Percentiles rank a stretch among this genome's conserved stretches.
phyloP scores from a whole-genome alignment of 2,797 vertebrate genomes.

The Anguilla megastoma region DNA sequence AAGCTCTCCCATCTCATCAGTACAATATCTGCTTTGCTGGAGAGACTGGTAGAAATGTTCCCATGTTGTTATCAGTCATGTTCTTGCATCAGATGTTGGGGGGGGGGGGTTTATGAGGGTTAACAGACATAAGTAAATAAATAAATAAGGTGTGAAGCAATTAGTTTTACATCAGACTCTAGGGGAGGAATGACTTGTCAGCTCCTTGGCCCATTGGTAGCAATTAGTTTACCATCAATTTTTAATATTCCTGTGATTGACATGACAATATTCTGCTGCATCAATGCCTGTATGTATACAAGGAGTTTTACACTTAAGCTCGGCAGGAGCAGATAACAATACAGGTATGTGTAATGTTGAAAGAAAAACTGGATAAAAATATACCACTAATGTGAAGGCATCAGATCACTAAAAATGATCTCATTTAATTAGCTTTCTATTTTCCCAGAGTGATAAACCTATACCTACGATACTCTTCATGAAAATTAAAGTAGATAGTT shows the following conservation, averaged over 20 bases:
- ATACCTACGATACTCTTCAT: not conserved
- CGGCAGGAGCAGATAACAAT: not conserved
- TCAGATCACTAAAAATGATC: not conserved
- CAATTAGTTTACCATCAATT: conserved; percentile 37
- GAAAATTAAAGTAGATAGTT: not conserved
- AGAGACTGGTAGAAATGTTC: not conserved
- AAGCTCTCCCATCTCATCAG: not conserved
- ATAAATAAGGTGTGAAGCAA: conserved; percentile 25
- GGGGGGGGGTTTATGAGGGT: not conserved
- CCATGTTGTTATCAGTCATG: not conserved
- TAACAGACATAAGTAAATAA: conserved; percentile 18
- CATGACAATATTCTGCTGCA: conserved; percentile 30
- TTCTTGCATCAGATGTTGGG: not conserved
- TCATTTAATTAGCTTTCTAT: not conserved
- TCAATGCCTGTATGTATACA: conserved; percentile 14
- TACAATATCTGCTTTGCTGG: not conserved
- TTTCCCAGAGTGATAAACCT: not conserved
- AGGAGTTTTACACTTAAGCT: not conserved
- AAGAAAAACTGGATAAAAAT: not conserved
- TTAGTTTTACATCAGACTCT: conserved; percentile 31
- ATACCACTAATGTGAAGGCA: not conserved
- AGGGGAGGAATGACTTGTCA: conserved; percentile 33
- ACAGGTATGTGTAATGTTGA: not conserved
- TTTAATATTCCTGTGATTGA: conserved; percentile 35
- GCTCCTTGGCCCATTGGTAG: conserved; percentile 29